Evolutionary conservation across 2,888 invertebrate genomes (phyloP).

Genomic region (Apodemia mormo): DNA sequence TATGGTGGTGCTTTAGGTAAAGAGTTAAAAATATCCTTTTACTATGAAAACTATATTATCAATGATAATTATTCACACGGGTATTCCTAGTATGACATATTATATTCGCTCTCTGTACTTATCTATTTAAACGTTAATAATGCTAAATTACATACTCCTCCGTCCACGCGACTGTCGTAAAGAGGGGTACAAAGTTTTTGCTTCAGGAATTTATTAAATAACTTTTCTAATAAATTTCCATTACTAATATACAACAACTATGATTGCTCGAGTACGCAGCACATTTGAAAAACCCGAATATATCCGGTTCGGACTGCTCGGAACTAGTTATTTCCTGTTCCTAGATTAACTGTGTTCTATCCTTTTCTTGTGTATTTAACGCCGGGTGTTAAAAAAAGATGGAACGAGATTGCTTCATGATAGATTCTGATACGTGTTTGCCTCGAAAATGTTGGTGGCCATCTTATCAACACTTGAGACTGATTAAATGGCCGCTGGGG

Average conservation of each 20-base stretch:
- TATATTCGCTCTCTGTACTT: no score
- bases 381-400: constrained; percentile 29
- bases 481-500: constrained; percentile 68
- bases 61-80: no score
- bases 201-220: constrained; percentile 32
- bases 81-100: no score
- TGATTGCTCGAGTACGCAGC: constrained; percentile 41
- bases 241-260: constrained; percentile 45
- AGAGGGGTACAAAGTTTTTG: no score
- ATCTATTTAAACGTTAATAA: no score
- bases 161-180: no score
- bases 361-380: constrained; percentile 20
- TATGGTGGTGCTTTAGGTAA: no score
- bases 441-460: constrained; percentile 35
- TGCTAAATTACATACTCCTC: no score
- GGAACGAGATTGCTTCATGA: constrained; percentile 42
- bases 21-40: no score
- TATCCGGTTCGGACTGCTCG: constrained; percentile 52
- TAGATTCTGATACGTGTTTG: constrained; percentile 52
- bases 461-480: constrained; percentile 66
- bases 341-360: constrained; percentile 50
- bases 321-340: constrained; percentile 65
- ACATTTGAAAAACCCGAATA: constrained; percentile 63
- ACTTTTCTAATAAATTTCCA: constrained; percentile 57
- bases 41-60: no score